Evolutionary conservation across 1,140 invertebrate species (phyloP).

Genomic region (Eriocheir sinensis): DNA sequence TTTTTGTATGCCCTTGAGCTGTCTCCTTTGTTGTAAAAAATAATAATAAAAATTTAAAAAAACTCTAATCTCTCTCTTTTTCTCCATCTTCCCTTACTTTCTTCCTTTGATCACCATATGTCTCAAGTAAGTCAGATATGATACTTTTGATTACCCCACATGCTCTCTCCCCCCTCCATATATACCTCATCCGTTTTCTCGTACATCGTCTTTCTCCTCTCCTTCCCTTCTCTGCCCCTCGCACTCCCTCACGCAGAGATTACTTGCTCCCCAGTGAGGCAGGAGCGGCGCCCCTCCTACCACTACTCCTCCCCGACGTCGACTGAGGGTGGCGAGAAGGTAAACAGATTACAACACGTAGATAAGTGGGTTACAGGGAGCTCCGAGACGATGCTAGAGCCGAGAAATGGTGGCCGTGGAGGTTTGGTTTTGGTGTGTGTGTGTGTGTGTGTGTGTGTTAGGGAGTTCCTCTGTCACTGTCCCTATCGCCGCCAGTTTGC

Average conservation of each 20-base stretch:
- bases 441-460: background rate
- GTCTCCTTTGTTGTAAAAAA: no score
- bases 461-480: background rate
- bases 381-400: background rate
- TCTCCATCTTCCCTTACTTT: background rate
- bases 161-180: no score
- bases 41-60: no score
- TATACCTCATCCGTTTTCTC: background rate
- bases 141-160: no score
- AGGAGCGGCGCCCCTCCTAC: background rate
- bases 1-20: no score
- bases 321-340: background rate
- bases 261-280: background rate
- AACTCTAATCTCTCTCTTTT: background rate
- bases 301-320: background rate
- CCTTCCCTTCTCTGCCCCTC: no score
- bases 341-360: background rate
- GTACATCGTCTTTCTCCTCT: background rate
- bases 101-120: background rate
- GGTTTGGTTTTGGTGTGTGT: background rate
- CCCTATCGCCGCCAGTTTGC: no score
- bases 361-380: background rate
- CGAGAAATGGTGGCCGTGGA: background rate
- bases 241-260: no score
- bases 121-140: no score